Evolutionary conservation across 2,797 vertebrate species (phyloP).

Genomic region (Onychomys arenicola): DNA sequence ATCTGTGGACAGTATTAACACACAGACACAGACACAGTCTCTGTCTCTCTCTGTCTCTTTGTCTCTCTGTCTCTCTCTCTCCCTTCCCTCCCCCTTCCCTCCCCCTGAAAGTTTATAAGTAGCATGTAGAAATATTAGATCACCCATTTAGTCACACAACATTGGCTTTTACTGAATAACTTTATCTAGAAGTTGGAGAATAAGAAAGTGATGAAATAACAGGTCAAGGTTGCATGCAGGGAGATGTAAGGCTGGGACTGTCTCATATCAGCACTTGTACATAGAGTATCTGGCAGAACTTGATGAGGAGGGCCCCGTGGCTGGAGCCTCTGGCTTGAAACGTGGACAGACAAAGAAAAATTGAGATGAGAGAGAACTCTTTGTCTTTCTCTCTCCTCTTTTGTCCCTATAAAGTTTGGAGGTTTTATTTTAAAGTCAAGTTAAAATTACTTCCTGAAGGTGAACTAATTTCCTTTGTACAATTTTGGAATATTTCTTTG

Average conservation of each 20-base stretch:
- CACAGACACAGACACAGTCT: no score
- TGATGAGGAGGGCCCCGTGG: background rate
- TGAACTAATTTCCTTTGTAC: slow-evolving; percentile 63
- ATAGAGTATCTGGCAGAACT: background rate
- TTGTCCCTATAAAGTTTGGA: background rate
- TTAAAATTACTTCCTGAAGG: slow-evolving; percentile 72
- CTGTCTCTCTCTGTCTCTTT: background rate
- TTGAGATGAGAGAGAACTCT: background rate
- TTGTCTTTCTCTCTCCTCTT: background rate
- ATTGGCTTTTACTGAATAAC: background rate
- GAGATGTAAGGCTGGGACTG: background rate
- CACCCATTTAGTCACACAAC: background rate
- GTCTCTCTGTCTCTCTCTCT: background rate
- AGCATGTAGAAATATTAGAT: background rate
- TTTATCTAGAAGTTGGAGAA: background rate
- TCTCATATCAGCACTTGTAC: no score
- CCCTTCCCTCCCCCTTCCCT: background rate
- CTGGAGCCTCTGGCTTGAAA: background rate
- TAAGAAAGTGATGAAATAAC: background rate
- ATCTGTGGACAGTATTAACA: background rate
- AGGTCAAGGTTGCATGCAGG: background rate
- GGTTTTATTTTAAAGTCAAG: slow-evolving; percentile 61
- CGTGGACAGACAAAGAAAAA: background rate
- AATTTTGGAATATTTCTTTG: slow-evolving; percentile 60
- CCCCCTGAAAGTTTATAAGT: slow-evolving; percentile 23